Base-by-base conservation (phyloP, 2,113 vertebrate genomes). In the Zosterops pallidus region DNA sequence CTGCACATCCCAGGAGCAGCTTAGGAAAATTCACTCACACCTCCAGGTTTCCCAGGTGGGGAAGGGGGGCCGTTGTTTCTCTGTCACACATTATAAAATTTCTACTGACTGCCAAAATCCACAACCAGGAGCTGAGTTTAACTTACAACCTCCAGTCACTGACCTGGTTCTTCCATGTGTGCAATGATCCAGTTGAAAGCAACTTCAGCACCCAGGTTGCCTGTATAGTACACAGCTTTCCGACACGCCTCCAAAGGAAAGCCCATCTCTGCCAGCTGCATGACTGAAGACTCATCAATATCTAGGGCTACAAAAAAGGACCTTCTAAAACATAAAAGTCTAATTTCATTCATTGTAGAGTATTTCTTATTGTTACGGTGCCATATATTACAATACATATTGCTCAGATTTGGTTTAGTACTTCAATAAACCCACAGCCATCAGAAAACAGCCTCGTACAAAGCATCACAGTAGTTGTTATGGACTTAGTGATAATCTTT, bases 111-210 rank as follows among this genome's bases (percentile, higher is more conserved):
- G 75, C 16, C 89, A 95, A 82, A 62, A 80, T 41, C 62, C 22
- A 80, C 33, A 90, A 39, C 7, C 62, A 82, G 67, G 44, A 78
- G 33, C 3, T 52, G 46, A 83, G 47, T 33, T 89, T 33, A 81
- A 74, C 37, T 70, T 70, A 42, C 10, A 68, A 10, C 52, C 69
- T 92, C 42, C 16, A 44, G 5, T 33, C 62, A 96, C 98, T 97
- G 96, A 99, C 99, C 99, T 68, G 99, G 99, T 85, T 99, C 99
- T 94, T 99, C 99, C 99, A 99, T 99, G 96, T 99, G 99, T n/a
- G 99, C 98, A 95, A 99, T 99, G 96, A 99, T 99, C 99, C 99
- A 99, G 98, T 99, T 99, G 98, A 99, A 99, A 96, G 99, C 99
- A 62, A 99, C 98, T 97, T 99, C 99, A 0, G 99, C 98, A 39